Base-by-base conservation (phyloP, 1,140 invertebrate species). In the Anthonomus grandis region DNA sequence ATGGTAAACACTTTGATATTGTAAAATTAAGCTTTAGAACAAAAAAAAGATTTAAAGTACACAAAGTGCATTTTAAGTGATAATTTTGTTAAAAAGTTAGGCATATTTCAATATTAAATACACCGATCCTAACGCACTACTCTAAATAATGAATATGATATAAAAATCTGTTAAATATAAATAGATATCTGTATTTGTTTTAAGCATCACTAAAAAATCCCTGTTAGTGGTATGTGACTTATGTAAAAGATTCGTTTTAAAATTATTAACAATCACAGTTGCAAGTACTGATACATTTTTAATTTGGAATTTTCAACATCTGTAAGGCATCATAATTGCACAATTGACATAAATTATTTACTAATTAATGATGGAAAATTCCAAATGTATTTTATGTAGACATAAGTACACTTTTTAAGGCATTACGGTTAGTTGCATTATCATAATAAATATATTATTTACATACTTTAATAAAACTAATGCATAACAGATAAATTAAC, bases 251-350 rank as follows among this genome's bases (percentile, higher is more conserved):
- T n/a, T n/a, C n/a, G n/a, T n/a, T n/a, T n/a, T n/a, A n/a, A n/a
- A n/a, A n/a, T n/a, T n/a, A n/a, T n/a, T 48, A 24, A 48, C 45
- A 48, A 48, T 48, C 45, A 48, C 45, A 48, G 45, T 48, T 48
- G 34, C 45, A 34, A 27, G 25, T 48, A 45, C 17, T 13, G 9
- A 34, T 18, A 42, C 39, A 42, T 42, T 42, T n/a, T 42, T 10
- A 19, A n/a, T 18, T 19, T 19, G 19, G 18, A 42, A 42, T 18
- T 42, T 19, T 18, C 39, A 15, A 42, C 18, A 19, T 42, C 19
- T 17, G 39, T 42, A 42, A 13, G 15, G 19, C 18, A 17, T 17
- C 10, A 19, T 42, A 10, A 18, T 17, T 42, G 10, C 10, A 34
- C 13, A 34, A 34, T 34, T 10, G 15, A 34, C 10, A 34, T 13